A percentile compares a stretch with the other conserved stretches of the same genome.
Conservation (phyloP, 2,797 vertebrate genomes). For the Myotis vivesi region DNA sequence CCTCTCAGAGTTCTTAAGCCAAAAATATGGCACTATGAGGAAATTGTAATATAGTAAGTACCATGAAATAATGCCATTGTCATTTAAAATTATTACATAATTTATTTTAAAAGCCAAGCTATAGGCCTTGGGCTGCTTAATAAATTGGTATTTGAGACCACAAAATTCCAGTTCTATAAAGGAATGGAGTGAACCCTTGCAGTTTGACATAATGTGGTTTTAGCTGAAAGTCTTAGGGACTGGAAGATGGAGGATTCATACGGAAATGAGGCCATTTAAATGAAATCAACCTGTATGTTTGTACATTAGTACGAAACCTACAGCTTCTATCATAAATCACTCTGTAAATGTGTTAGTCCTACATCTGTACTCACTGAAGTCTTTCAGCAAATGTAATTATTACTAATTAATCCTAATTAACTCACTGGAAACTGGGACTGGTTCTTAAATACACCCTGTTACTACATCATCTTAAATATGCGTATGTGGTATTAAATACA, state of each 20-base stretch:
- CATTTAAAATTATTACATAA: not conserved
- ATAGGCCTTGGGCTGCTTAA: not conserved
- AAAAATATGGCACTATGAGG: not conserved
- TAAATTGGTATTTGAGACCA: not conserved
- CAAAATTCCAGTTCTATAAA: not conserved
- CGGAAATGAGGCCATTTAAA: not conserved
- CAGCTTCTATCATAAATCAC: not conserved
- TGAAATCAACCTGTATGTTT: not conserved
- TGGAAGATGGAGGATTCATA: not conserved
- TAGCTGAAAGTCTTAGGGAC: not conserved
- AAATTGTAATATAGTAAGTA: not conserved
- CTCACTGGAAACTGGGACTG: not conserved
- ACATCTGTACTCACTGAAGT: not conserved
- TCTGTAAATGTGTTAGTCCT: not conserved
- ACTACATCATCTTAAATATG: not conserved
- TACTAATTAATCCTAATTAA: not conserved
- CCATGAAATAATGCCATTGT: not conserved
- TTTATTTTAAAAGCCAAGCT: constrained; percentile 15
- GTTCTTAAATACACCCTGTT: not conserved
- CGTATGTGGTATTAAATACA: not conserved
- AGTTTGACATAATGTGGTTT: not conserved
- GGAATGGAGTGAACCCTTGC: not conserved
- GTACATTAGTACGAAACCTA: not conserved
- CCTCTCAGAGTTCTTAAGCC: not conserved
- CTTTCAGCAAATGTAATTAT: not conserved